Percentiles rank a stretch among this genome's conserved stretches.
Evolutionary conservation across 30 jellyfish, hydroid and myxozoan genomes (phyloP).

Genomic region (Chrysaora quinquecirrha): DNA sequence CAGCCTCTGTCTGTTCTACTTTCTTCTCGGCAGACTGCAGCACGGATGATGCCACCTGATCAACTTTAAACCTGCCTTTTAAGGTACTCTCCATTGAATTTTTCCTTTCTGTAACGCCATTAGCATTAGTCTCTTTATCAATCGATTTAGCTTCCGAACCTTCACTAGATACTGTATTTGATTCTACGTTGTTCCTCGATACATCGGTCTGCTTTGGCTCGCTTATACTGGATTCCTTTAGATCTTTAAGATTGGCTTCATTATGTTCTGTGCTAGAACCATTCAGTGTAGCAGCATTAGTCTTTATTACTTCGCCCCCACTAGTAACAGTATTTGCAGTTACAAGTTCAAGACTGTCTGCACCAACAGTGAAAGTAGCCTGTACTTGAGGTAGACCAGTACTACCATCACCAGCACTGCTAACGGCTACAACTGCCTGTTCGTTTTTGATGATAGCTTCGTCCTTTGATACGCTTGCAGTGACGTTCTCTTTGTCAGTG

Average conservation of each 20-base stretch:
- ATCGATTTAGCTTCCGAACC: too few relatives aligned
- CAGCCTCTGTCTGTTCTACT: not conserved
- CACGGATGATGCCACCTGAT: not conserved
- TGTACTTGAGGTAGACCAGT: not conserved
- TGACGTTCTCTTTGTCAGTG: not conserved
- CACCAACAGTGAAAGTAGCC: conserved; percentile 3
- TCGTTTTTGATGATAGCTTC: not conserved
- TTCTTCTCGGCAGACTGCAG: not conserved
- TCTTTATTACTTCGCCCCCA: not conserved
- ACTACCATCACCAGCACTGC: not conserved
- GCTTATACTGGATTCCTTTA: too few relatives aligned
- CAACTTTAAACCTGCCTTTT: not conserved
- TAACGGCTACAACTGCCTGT: not conserved
- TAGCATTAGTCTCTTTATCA: not conserved
- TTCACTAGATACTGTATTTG: too few relatives aligned
- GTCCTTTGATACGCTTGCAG: too few relatives aligned
- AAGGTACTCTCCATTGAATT: not conserved
- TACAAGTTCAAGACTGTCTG: conserved; percentile 1
- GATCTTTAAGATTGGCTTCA: too few relatives aligned
- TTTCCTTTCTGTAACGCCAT: not conserved
- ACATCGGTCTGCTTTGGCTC: too few relatives aligned
- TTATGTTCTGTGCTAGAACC: too few relatives aligned
- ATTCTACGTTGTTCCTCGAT: too few relatives aligned
- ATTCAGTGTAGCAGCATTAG: not conserved
- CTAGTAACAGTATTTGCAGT: not conserved